These are phyloP conservation scores for Gracilinanus agilis DNA, from an alignment of 2,113 vertebrate genomes.

Conservation along the genomic window DNA sequence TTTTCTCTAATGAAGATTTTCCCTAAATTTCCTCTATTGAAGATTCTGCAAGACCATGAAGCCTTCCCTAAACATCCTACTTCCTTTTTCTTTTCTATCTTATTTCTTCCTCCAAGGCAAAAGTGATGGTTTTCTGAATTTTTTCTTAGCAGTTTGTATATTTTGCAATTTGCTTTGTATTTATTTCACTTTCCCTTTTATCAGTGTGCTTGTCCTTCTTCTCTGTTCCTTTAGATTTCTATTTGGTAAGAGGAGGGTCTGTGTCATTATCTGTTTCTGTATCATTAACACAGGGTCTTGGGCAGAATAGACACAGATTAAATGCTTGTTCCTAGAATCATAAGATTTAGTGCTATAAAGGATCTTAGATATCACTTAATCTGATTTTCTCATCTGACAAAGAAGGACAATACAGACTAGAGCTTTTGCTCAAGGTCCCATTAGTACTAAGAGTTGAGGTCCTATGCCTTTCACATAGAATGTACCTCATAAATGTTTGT, in stretches of 20 bases:
- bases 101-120: neutral
- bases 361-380: neutral
- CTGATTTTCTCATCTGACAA: neutral
- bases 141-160: neutral
- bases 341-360: neutral
- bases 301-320: neutral
- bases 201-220: neutral
- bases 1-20: neutral
- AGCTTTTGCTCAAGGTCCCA: neutral
- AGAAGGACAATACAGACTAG: neutral
- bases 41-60: neutral
- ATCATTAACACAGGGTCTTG: neutral
- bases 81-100: neutral
- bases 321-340: neutral
- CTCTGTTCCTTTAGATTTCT: too few relatives aligned
- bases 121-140: neutral
- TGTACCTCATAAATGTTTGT: neutral
- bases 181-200: neutral
- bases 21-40: too few relatives aligned
- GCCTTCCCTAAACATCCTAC: neutral
- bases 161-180: neutral
- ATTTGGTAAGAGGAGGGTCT: neutral
- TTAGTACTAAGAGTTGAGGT: neutral
- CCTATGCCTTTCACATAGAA: neutral
- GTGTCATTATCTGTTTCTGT: neutral